phyloP scores from a whole-genome alignment of 2,888 invertebrate genomes.

The Dromius quadrimaculatus region DNA sequence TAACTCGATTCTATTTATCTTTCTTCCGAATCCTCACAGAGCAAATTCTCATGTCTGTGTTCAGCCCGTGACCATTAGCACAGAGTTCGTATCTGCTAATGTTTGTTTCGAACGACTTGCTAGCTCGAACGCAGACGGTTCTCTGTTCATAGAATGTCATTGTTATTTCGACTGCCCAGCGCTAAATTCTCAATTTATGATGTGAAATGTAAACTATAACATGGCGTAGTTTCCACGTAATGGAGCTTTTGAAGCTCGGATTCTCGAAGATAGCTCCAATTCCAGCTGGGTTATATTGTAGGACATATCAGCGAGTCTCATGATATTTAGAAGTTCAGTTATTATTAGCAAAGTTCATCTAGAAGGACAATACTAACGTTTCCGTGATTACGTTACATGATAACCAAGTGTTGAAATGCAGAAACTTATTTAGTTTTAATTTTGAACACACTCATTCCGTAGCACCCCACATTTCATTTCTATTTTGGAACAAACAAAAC shows the following conservation, averaged over 20 bases:
- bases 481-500: no score
- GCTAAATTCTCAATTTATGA: constrained; percentile 28
- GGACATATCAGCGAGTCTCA: no score
- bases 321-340: no score
- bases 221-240: constrained; percentile 21
- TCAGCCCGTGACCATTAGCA: constrained; percentile 40
- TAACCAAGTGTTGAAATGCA: no score
- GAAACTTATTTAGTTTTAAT: no score
- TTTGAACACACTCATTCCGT: no score
- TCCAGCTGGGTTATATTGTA: background rate
- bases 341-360: no score
- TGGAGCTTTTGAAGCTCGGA: background rate
- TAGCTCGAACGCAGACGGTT: background rate
- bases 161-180: constrained; percentile 35
- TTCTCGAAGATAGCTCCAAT: no score
- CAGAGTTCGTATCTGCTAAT: constrained; percentile 46
- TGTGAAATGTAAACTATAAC: constrained; percentile 23
- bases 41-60: background rate
- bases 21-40: background rate
- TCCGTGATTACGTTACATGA: no score
- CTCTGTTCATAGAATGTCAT: constrained; percentile 43
- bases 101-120: constrained; percentile 46
- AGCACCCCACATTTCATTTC: no score
- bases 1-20: background rate
- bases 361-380: no score